Evolutionary conservation across 2,797 vertebrate genomes (phyloP).

Genomic region (Lateolabrax maculatus): DNA sequence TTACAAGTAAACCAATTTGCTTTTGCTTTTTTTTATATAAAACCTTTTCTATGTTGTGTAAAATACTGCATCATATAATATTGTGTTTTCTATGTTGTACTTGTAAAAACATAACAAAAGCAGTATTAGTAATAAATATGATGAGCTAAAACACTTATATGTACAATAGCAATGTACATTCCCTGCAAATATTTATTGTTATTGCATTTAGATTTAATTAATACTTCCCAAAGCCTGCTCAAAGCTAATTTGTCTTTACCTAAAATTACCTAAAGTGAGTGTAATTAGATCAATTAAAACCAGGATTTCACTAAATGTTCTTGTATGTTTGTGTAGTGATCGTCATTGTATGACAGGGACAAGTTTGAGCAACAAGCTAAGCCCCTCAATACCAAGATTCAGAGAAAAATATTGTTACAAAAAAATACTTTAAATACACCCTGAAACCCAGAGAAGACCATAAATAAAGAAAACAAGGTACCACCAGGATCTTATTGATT

Average conservation of each 20-base stretch:
- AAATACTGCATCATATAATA: neutral
- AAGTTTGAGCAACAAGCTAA: constrained; percentile 4
- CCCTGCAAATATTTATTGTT: neutral
- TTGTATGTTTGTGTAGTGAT: neutral
- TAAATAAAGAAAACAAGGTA: neutral
- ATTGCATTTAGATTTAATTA: constrained; percentile 9
- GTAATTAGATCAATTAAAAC: constrained; percentile 19
- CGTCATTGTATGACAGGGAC: neutral
- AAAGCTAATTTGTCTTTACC: constrained; percentile 12
- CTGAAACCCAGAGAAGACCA: neutral
- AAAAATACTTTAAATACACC: neutral
- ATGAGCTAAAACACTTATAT: neutral
- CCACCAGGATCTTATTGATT: neutral
- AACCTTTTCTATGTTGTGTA: neutral
- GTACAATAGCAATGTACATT: neutral
- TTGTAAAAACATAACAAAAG: neutral
- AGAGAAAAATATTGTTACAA: no score
- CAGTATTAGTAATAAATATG: neutral
- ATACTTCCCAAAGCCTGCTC: constrained; percentile 11
- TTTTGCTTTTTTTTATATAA: no score
- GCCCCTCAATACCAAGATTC: no score
- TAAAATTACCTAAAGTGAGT: neutral
- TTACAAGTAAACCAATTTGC: neutral
- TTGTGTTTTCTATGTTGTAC: neutral
- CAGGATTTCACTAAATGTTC: neutral